Evolutionary conservation across 2,113 vertebrate genomes (phyloP), one percentile per base, ranked within the genome.

Genomic region (Sula dactylatra): DNA sequence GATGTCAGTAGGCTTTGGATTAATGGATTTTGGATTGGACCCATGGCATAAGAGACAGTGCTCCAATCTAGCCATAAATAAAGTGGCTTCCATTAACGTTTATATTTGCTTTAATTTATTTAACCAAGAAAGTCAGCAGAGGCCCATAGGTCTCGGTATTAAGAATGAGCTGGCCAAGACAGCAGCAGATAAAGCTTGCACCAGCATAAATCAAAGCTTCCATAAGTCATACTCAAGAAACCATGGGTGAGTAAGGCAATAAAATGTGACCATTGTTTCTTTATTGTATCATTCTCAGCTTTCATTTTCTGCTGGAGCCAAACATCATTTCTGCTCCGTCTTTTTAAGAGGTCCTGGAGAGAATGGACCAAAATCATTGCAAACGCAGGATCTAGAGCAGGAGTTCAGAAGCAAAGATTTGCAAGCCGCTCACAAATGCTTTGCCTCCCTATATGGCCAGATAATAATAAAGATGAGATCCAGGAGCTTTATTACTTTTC

Each of bases 131-230:
- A 95, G 84, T 94, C 94, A 95, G 73, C 49, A 47, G 88, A 94
- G 91, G 81, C 73, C 73, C 73, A 85, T 61, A 91, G 94, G 91
- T 93, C 91, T 93, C 45, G 0, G 62, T 27, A 91, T 94, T 95
- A 97, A 97, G 96, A 92, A 97, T 94, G 84, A 95, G 92, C 89
- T 89, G 94, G 93, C 96, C 95, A 96, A 94, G 93, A 94, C 91
- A 90, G 97, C 94, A 96, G 91, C 89, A 95, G 96, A 97, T 95
- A 96, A 96, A 91, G 83, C 58, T 94, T 77, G 62, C 86, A 97
- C 91, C 86, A 95, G 66, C 0, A 3, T 97, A 96, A 97, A 95
- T 96, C 93, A 96, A 87, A 97, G 95, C 86, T 91, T 90, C 91
- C 91, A 44, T 93, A 94, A 95, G 78, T 95, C 94, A 94, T 72